A percentile compares a stretch with the other conserved stretches of the same genome.
Conservation (phyloP, 2,888 invertebrate species). For the Lampropteryx suffumata region DNA sequence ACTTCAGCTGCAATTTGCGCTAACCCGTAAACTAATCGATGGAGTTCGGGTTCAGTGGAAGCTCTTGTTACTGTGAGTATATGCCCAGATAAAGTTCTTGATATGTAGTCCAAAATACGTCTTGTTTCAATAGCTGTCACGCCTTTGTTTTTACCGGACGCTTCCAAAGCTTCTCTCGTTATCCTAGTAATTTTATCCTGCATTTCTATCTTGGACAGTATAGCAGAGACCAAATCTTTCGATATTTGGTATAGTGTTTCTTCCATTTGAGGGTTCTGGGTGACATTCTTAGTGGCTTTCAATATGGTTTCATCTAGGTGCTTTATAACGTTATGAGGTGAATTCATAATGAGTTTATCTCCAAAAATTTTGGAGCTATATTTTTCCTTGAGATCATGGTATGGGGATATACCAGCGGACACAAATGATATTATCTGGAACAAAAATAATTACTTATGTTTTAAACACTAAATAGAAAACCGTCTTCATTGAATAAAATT, state of each 20-base stretch:
- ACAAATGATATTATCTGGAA: slow-evolving; percentile 51
- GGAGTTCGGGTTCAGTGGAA: slow-evolving; percentile 75
- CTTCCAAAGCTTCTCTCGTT: slow-evolving; percentile 71
- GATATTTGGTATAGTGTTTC: slow-evolving; percentile 71
- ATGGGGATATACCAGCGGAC: slow-evolving; percentile 66
- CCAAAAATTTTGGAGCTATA: slow-evolving; percentile 44
- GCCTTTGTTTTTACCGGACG: slow-evolving; percentile 72
- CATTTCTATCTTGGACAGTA: slow-evolving; percentile 69
- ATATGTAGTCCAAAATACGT: slow-evolving; percentile 74
- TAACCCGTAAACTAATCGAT: slow-evolving; percentile 72
- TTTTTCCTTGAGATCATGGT: slow-evolving; percentile 67
- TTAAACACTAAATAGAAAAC: too few species aligned
- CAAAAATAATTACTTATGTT: not conserved
- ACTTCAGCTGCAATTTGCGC: slow-evolving; percentile 77
- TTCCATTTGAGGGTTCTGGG: slow-evolving; percentile 71
- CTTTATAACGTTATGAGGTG: slow-evolving; percentile 65
- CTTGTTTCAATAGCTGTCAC: slow-evolving; percentile 76
- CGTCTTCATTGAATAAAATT: too few species aligned
- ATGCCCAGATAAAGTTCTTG: slow-evolving; percentile 70
- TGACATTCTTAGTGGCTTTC: slow-evolving; percentile 69
- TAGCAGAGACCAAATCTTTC: slow-evolving; percentile 71
- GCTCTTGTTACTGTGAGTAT: slow-evolving; percentile 68
- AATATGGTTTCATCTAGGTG: slow-evolving; percentile 65
- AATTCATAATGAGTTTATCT: slow-evolving; percentile 51
- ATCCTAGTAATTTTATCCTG: slow-evolving; percentile 78